phyloP scores from a whole-genome alignment of 2,113 vertebrate species.

The Pseudonaja textilis region DNA sequence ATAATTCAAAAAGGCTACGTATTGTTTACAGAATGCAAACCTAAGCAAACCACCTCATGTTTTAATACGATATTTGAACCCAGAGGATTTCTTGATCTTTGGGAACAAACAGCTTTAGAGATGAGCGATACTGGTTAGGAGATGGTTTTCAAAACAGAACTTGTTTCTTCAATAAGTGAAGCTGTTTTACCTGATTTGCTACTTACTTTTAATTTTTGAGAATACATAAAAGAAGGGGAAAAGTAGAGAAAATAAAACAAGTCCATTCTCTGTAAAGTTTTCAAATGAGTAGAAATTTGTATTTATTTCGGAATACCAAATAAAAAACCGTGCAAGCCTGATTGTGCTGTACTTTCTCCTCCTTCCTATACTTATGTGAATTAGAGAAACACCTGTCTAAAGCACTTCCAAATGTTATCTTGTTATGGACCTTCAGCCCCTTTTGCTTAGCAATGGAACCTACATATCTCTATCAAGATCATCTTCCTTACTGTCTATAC shows the following conservation, averaged over 20 bases:
- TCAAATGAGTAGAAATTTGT: background rate
- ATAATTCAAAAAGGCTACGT: background rate
- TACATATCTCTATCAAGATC: background rate
- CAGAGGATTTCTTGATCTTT: background rate
- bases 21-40: background rate
- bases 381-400: background rate
- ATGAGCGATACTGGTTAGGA: background rate
- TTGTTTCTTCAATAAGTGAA: background rate
- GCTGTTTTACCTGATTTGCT: background rate
- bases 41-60: background rate
- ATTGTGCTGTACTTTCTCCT: background rate
- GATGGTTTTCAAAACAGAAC: background rate
- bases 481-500: background rate
- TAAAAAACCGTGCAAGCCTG: background rate
- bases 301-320: background rate
- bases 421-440: background rate
- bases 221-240: background rate
- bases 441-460: background rate
- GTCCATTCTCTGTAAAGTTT: background rate
- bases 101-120: background rate
- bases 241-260: background rate
- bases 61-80: background rate
- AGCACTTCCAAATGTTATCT: background rate
- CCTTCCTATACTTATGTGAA: background rate
- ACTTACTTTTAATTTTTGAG: background rate